Evolutionary conservation across 1,140 invertebrate species (phyloP).

Genomic region (Solen grandis): DNA sequence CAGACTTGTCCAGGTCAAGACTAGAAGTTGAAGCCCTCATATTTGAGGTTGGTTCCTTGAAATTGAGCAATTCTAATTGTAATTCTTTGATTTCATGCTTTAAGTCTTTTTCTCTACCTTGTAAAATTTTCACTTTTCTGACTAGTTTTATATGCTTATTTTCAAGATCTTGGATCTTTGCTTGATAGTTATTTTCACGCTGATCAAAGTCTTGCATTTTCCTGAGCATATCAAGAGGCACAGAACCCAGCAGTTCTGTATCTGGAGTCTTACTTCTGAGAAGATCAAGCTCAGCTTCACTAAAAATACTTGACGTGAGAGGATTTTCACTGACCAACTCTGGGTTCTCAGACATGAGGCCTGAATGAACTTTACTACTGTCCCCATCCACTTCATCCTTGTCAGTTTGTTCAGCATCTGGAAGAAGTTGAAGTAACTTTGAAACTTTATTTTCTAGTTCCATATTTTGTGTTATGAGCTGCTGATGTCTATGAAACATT

Average conservation of each 20-base stretch:
- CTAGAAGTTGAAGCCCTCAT: constrained; percentile 38
- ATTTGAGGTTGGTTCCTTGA: constrained; percentile 9
- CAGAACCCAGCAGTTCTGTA: constrained; percentile 26
- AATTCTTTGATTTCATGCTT: constrained; percentile 55
- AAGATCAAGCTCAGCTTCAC: constrained; percentile 29
- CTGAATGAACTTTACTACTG: not conserved
- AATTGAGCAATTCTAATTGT: constrained; percentile 36
- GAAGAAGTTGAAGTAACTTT: constrained; percentile 32
- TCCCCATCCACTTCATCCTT: not conserved
- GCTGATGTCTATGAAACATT: constrained; percentile 55
- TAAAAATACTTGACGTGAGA: constrained; percentile 44
- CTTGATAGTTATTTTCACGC: constrained; percentile 41
- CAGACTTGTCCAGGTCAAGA: constrained; percentile 45
- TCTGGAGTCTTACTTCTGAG: constrained; percentile 40
- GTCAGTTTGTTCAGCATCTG: not conserved
- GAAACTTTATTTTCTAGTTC: constrained; percentile 49
- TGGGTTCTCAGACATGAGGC: constrained; percentile 53
- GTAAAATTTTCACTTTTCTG: constrained; percentile 43
- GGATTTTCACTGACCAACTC: constrained; percentile 49
- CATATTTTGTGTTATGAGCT: constrained; percentile 50
- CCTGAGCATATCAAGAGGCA: constrained; percentile 48
- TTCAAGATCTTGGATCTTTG: constrained; percentile 48
- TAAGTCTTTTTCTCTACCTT: constrained; percentile 44
- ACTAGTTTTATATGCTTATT: constrained; percentile 40
- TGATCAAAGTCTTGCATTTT: constrained; percentile 53